Conservation (phyloP, 2,113 vertebrate genomes). For the Ardeotis arabs region DNA sequence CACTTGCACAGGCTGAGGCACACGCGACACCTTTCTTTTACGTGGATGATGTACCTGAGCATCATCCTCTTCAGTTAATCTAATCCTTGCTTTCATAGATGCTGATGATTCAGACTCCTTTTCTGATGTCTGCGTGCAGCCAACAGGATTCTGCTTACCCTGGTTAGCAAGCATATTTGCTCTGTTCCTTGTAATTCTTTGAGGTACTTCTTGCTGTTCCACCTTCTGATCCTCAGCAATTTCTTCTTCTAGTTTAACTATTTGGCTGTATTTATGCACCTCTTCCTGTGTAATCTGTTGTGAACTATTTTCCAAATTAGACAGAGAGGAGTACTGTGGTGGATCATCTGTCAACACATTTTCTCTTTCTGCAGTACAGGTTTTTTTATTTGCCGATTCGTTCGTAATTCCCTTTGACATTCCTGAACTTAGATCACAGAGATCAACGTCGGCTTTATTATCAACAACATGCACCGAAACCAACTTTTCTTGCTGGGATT, state of each 20-base stretch:
- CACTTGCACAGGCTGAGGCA: slow-evolving; percentile 79
- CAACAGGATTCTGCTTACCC: slow-evolving; percentile 77
- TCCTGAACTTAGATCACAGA: slow-evolving; percentile 61
- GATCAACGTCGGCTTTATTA: slow-evolving; percentile 54
- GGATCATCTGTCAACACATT: slow-evolving; percentile 46
- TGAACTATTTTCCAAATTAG: slow-evolving; percentile 63
- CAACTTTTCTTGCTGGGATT: slow-evolving; percentile 55
- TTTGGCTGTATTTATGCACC: slow-evolving; percentile 67
- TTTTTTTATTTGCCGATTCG: slow-evolving; percentile 59
- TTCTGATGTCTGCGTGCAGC: slow-evolving; percentile 78
- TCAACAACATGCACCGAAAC: slow-evolving; percentile 61
- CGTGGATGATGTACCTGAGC: slow-evolving; percentile 90
- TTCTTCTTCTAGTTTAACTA: slow-evolving; percentile 78
- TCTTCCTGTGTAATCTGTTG: slow-evolving; percentile 68
- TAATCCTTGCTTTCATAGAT: slow-evolving; percentile 80
- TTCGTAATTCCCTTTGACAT: slow-evolving; percentile 62
- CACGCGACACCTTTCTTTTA: slow-evolving; percentile 91
- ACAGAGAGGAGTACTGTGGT: slow-evolving; percentile 49
- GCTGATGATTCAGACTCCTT: slow-evolving; percentile 85
- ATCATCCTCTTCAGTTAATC: slow-evolving; percentile 89
- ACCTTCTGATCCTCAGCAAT: slow-evolving; percentile 80
- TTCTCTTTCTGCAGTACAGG: slow-evolving; percentile 52
- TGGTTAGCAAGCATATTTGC: slow-evolving; percentile 76
- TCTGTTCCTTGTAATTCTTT: slow-evolving; percentile 82
- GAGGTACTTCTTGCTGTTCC: slow-evolving; percentile 71